phyloP scores from a whole-genome alignment of 2,888 invertebrate genomes.

The Halictus quadricinctus region DNA sequence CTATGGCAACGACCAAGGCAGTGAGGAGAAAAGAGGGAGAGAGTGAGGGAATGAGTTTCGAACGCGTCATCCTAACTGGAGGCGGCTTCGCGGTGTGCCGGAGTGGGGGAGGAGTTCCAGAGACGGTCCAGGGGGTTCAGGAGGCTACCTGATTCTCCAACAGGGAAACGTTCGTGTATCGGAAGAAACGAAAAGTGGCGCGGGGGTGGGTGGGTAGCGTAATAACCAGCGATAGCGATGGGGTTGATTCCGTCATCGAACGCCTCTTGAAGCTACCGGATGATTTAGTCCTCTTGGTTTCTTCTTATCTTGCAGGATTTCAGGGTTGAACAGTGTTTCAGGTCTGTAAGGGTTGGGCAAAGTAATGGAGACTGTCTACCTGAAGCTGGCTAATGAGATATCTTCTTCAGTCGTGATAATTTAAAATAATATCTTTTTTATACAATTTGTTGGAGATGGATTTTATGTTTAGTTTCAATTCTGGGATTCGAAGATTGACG shows the following conservation, averaged over 20 bases:
- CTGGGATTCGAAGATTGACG: neutral
- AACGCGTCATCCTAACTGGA: conserved; percentile 60
- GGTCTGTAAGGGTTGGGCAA: neutral
- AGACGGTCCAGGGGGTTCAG: neutral
- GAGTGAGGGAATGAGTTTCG: conserved; percentile 28
- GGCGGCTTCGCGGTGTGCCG: conserved; percentile 38
- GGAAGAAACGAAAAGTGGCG: conserved; percentile 70
- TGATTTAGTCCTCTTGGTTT: neutral
- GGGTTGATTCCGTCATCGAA: conserved; percentile 27
- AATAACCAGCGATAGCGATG: neutral
- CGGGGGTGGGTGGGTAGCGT: conserved; percentile 31
- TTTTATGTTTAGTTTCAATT: neutral
- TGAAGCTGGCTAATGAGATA: neutral
- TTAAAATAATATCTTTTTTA: too few relatives aligned
- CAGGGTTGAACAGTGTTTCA: neutral
- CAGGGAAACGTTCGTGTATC: conserved; percentile 74
- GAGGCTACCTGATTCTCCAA: conserved; percentile 56
- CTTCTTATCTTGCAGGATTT: neutral
- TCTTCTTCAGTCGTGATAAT: neutral
- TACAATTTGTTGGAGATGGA: too few relatives aligned
- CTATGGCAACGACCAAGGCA: conserved; percentile 31
- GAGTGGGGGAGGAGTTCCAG: conserved; percentile 17
- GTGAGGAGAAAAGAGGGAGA: conserved; percentile 19
- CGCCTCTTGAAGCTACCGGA: neutral
- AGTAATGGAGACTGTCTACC: neutral